A percentile compares a stretch with the other conserved stretches of the same genome.
Evolutionary conservation across 2,797 vertebrate species (phyloP).

Genomic region (Pteronotus mesoamericanus): DNA sequence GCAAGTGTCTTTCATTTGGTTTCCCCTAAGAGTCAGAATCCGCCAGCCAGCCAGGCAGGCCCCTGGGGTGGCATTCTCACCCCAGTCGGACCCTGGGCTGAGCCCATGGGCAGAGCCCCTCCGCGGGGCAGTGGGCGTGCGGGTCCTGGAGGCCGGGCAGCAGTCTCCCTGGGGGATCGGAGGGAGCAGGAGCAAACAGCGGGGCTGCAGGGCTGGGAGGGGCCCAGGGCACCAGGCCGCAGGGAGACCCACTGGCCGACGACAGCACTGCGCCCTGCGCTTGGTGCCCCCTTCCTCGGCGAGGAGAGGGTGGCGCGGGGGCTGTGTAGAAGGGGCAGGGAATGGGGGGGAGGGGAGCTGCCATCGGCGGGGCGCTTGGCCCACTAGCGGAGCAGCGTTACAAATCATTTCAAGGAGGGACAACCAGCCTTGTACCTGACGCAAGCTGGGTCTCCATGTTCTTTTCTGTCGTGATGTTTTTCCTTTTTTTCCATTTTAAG

Average conservation of each 20-base stretch:
- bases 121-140: accelerated
- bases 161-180: background rate
- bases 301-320: background rate
- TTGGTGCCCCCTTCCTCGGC: background rate
- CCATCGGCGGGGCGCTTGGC: background rate
- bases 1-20: background rate
- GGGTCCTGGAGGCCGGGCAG: background rate
- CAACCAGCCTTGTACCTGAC: background rate
- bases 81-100: background rate
- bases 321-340: background rate
- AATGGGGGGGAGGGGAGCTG: background rate
- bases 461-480: background rate
- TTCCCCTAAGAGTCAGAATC: background rate
- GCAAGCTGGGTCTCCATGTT: background rate
- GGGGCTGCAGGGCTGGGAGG: background rate
- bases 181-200: background rate
- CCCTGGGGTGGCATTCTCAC: background rate
- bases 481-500: background rate
- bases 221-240: background rate
- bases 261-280: background rate
- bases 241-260: background rate
- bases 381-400: background rate
- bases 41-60: background rate
- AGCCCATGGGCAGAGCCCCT: background rate
- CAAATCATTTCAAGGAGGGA: constrained; percentile 12